A percentile compares a stretch with the other conserved stretches of the same genome.
These are phyloP conservation scores for Cryptocephalus moraei DNA, from an alignment of 2,888 invertebrate genomes.

Conservation along the genomic window DNA sequence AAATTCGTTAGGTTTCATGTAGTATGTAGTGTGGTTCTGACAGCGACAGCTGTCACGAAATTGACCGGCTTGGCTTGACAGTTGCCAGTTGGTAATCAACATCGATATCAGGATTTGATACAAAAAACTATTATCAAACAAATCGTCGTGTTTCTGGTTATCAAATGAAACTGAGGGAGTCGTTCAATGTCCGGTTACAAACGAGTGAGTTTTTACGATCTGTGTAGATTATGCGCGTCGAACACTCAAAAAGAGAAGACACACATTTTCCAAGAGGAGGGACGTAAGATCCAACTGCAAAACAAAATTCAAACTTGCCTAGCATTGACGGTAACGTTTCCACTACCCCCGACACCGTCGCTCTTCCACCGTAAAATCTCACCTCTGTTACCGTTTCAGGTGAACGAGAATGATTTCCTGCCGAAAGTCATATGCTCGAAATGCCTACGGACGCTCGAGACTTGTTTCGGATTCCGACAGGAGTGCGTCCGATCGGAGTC, in stretches of 20 bases:
- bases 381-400: constrained; percentile 35
- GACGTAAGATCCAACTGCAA: constrained; percentile 51
- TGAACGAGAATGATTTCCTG: constrained; percentile 56
- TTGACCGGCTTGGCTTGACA: not conserved
- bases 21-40: no score
- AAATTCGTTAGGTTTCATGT: not conserved
- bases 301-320: constrained; percentile 56
- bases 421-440: constrained; percentile 59
- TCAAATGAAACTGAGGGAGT: no score
- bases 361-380: constrained; percentile 1
- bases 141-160: no score
- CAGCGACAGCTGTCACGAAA: no score
- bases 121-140: no score
- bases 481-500: constrained; percentile 54
- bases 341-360: constrained; percentile 1
- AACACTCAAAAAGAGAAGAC: constrained; percentile 55
- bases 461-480: constrained; percentile 51
- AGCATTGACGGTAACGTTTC: constrained; percentile 45
- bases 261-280: constrained; percentile 57
- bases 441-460: constrained; percentile 53
- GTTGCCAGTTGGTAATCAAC: not conserved
- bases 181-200: constrained; percentile 53
- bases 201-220: constrained; percentile 60
- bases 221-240: constrained; percentile 60
- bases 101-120: no score